phyloP scores from a whole-genome alignment of 2,797 vertebrate species.

The Trematomus bernacchii region DNA sequence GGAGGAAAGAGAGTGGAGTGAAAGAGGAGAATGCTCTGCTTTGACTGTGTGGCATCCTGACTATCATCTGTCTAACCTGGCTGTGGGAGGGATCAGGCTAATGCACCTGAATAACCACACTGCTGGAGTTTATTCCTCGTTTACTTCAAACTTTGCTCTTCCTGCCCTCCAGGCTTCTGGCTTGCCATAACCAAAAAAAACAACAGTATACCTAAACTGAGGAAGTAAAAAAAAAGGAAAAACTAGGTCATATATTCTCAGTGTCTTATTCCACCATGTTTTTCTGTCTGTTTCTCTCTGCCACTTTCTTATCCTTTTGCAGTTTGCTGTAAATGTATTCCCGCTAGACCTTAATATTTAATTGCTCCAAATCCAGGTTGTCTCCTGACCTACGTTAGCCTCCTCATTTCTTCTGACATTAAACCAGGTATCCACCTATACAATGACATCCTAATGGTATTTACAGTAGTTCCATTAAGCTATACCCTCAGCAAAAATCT shows the following conservation, averaged over 20 bases:
- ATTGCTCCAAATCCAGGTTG: constrained; percentile 48
- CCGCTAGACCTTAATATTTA: constrained; percentile 58
- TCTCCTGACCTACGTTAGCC: constrained; percentile 24
- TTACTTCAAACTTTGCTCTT: constrained; percentile 39
- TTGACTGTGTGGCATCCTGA: constrained; percentile 63
- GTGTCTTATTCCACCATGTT: constrained; percentile 35
- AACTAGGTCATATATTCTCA: constrained; percentile 77
- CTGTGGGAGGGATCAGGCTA: constrained; percentile 9
- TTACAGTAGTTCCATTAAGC: background rate
- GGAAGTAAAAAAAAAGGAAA: constrained; percentile 69
- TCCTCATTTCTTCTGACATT: constrained; percentile 30
- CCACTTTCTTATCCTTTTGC: constrained; percentile 52
- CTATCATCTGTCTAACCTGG: constrained; percentile 50
- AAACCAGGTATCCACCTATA: constrained; percentile 14
- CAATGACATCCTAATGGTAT: background rate
- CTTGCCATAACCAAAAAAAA: constrained; percentile 41
- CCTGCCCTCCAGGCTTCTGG: constrained; percentile 34
- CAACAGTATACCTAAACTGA: constrained; percentile 62
- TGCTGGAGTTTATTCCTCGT: constrained; percentile 35
- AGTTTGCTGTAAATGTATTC: constrained; percentile 50
- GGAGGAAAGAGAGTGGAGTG: constrained; percentile 56
- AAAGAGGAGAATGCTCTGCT: constrained; percentile 61
- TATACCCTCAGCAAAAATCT: constrained; percentile 19
- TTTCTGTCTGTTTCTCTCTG: constrained; percentile 38
- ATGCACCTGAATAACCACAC: constrained; percentile 51